Base-by-base conservation (phyloP, 2,888 invertebrate genomes). In the Eupithecia inturbata region DNA sequence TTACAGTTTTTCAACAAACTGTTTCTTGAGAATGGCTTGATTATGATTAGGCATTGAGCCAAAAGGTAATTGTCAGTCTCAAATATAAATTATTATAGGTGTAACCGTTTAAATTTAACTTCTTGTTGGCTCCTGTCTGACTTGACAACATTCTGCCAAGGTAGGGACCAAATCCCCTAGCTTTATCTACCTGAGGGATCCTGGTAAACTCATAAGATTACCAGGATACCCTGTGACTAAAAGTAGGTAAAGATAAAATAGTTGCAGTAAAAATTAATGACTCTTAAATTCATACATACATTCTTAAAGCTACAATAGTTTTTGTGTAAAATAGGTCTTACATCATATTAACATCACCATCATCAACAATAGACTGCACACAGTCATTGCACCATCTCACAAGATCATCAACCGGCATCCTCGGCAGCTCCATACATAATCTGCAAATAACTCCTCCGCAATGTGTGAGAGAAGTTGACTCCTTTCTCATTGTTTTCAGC, bases 271-370 rank as follows among this genome's bases (percentile, higher is more conserved):
- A 36, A 9, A 6, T 31, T 6, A 36, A 36, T 9, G 1, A 9
- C 36, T 36, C 36, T 10, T 36, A 4, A 3, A 31, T 31, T 6
- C 36, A 36, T 36, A 9, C 36, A 36, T 1, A 0, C 36, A 36
- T 36, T 9, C 1, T 7, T 39, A 3, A 39, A 39, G 39, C 39
- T 14, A 14, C 7, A 12, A 39, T 39, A 3, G 39, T 12, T 39
- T 39, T 39, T 3, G 7, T 36, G 36, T 39, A 39, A 39, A 39
- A 39, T 12, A 12, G 39, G 12, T 84, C 92, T 88, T 78, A 93
- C 94, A 93, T 91, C 93, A 93, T 92, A 79, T 93, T 94, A 26
- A 91, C 86, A 88, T 95, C 95, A 78, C 79, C 87, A 75, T 94
- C 89, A 45, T 91, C 87, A n/a, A 92, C 85, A 70, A 95, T 91